Base-by-base conservation (phyloP, 2,797 vertebrate genomes). In the Malurus leucopterus region DNA sequence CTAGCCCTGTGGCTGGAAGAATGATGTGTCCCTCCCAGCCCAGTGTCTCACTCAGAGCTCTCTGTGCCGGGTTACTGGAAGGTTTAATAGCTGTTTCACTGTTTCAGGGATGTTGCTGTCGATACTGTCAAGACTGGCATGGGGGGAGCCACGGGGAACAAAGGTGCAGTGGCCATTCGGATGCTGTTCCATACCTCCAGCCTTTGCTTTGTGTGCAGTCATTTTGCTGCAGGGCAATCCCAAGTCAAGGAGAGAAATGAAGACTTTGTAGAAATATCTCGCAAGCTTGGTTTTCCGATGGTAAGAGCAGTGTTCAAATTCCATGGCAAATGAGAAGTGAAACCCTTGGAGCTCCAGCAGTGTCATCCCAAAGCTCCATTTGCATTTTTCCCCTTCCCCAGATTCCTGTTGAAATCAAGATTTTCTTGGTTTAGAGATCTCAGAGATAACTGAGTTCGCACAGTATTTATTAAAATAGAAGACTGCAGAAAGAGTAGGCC, bases 91-190 rank as follows among this genome's bases (percentile, higher is more conserved):
- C 9, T 65, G 67, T 82, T 92, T 58, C 73, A 62, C 86, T 85
- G 34, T 77, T 91, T 15, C 91, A 99, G 99, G 97, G 99, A 99
- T 71, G 99, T 99, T 59, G 99, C 99, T 6, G 98, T 99, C 1
- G 99, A 99, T 86, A 99, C 98, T 10, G 99, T 99, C 53, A 99
- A 99, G 98, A 99, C 99, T 5, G 99, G 99, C 72, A 99, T 99
- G 99, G 99, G 99, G 32, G 99, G 99, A 32, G 99, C 99, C 44
- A 99, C 99, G 23, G 99, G 99, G 53, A 99, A 99, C 86, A 99
- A 99, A 97, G 99, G 99, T 27, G 99, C 98, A 1, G 99, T 99
- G 73, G 99, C 99, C 63, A 99, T 99, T 80, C 98, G 99, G 72
- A 98, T 99, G 98, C 95, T 99, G 43, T 99, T 99, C 96, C 99